Conservation (phyloP, 2,113 vertebrate genomes). For the Lepus timidus region DNA sequence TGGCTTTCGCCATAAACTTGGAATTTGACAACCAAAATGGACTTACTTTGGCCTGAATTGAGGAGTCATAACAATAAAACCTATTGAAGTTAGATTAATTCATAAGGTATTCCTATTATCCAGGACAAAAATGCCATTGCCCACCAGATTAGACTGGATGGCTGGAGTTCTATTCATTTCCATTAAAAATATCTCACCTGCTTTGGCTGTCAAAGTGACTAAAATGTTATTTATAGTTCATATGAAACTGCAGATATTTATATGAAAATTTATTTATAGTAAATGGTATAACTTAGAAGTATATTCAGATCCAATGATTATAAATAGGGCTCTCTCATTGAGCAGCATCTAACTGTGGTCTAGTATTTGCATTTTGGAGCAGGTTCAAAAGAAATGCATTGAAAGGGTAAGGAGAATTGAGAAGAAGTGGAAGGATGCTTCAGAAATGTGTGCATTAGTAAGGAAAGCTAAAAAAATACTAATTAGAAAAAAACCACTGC, state of each 20-base stretch:
- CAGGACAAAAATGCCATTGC: background rate
- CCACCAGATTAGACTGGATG: background rate
- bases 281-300: constrained; percentile 1
- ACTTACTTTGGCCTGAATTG: background rate
- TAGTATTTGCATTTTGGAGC: background rate
- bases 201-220: background rate
- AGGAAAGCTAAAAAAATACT: background rate
- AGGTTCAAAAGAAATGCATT: background rate
- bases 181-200: background rate
- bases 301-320: background rate
- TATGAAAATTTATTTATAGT: constrained; percentile 32
- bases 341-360: background rate
- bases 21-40: background rate
- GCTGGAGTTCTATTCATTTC: constrained; percentile 26
- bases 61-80: background rate
- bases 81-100: background rate
- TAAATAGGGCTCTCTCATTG: background rate
- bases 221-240: constrained; percentile 17
- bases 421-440: background rate
- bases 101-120: background rate
- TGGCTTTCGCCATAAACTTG: background rate
- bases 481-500: background rate
- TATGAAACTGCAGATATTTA: background rate
- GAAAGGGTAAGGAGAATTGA: background rate
- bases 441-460: background rate